Conservation (phyloP, 2,888 invertebrate species). For the Cerastis leucographa region DNA sequence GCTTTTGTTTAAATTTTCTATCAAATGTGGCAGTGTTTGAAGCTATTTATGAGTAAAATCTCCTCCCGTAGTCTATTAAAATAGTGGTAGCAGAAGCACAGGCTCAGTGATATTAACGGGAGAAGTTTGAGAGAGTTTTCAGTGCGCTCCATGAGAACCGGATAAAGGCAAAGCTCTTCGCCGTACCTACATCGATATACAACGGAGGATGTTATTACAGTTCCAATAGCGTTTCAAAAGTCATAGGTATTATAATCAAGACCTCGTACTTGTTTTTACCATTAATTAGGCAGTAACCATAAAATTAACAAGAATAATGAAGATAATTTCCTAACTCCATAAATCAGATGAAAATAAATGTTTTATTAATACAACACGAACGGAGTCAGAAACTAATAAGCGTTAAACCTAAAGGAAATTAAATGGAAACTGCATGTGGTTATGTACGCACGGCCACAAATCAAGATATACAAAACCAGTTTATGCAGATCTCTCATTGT, state of each 20-base stretch:
- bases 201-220: neutral
- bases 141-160: neutral
- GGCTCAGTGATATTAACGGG: too few species aligned
- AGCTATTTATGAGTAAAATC: neutral
- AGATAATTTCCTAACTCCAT: constrained; percentile 21
- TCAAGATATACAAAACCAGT: too few species aligned
- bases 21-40: neutral
- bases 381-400: constrained; percentile 22
- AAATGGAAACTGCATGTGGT: constrained; percentile 35
- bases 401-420: constrained; percentile 44
- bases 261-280: neutral
- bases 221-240: neutral
- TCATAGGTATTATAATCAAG: neutral
- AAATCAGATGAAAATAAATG: constrained; percentile 31
- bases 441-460: too few species aligned
- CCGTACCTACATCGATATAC: too few species aligned
- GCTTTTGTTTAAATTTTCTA: neutral
- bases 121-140: neutral
- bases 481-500: too few species aligned
- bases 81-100: neutral
- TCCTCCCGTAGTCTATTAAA: neutral
- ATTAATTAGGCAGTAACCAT: constrained; percentile 11
- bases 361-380: constrained; percentile 31
- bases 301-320: constrained; percentile 7
- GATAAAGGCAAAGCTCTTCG: neutral